Evolutionary conservation across 2,797 vertebrate genomes (phyloP), one percentile per base, ranked within the genome.

Genomic region (Spea hammondii): DNA sequence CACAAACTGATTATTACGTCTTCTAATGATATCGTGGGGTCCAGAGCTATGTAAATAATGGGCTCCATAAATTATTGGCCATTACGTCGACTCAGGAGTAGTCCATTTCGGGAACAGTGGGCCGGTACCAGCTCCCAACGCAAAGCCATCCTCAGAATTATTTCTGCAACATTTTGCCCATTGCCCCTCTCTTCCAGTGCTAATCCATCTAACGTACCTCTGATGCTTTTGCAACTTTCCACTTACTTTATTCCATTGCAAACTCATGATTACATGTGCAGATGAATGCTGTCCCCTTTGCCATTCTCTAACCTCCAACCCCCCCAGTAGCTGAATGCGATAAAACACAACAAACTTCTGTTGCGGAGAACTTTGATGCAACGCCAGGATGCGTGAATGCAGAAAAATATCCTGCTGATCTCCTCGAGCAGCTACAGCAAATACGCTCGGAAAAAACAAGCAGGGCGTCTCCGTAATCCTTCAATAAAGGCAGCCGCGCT

Each of bases 311-410:
- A 4, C 7, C 12, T 1, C 17, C 17, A 17, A 17, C 17, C 46
- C 13, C 45, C 51, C 51, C 50, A 51, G 4, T 44, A 70, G 53
- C 8, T 5, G 59, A 62, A 69, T 10, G 47, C 11, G 8, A 53
- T 53, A 50, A 49, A 69, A 49, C 14, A 69, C 51, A 50, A 46
- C n/a, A 70, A 70, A 70, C n/a, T 44, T 70, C 68, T 54, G 32
- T 32, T 53, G 68, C 12, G 6, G n/a, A 32, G 53, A 45, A 57
- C 32, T 47, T 46, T 47, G 54, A 71, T 57, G 70, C 44, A 7
- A 71, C 59, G 54, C 54, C 54, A 59, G 55, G 50, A 54, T 32
- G 55, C 11, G 44, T 4, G 13, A 47, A 59, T n/a, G 32, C 5
- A 46, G 6, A 45, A 13, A 5, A 45, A 71, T 57, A 32, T 71